Base-by-base conservation (phyloP, 2,797 vertebrate species). In the Schizopygopsis malacanthus region DNA sequence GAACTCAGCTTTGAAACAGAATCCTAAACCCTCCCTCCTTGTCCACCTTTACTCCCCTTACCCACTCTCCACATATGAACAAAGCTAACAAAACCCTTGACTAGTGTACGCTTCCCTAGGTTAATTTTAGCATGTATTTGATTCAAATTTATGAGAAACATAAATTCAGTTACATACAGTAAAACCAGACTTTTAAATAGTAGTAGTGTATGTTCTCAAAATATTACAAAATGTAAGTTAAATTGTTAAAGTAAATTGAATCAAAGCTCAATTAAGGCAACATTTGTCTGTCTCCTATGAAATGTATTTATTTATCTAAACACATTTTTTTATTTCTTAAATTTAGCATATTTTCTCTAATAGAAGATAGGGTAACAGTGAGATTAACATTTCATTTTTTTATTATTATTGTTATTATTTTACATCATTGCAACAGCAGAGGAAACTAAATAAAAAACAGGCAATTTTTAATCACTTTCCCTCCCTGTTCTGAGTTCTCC, bases 361-460 rank as follows among this genome's bases (percentile, higher is more conserved):
- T 33, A 84, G n/a, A 78, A 84, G 54, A 69, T 65, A 4, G 41
- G n/a, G 33, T 65, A 50, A 39, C 8, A 6, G n/a, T 56, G 72
- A 85, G 76, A 79, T 80, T 72, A 59, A 50, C 18, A 3, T 72
- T 12, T 72, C 22, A 67, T 7, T 20, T 15, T 15, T 65, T 63
- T 15, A 63, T 63, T 65, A 16, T 65, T 65, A 87, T 89, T 89
- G 12, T 63, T 67, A 33, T 16, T 65, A 88, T 89, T 89, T 87
- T 86, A 84, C 79, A 85, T 70, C 77, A 86, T 88, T 88, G 81
- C 69, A 90, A 82, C 73, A 86, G 87, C 43, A 54, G 84, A 82
- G 63, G 86, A 25, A 82, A 52, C 2, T 33, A 22, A 12, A 59
- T 6, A 7, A 75, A 85, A 54, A 91, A 87, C 69, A 11, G 25